phyloP scores from a whole-genome alignment of 1,140 invertebrate species.

The Ylistrum balloti region DNA sequence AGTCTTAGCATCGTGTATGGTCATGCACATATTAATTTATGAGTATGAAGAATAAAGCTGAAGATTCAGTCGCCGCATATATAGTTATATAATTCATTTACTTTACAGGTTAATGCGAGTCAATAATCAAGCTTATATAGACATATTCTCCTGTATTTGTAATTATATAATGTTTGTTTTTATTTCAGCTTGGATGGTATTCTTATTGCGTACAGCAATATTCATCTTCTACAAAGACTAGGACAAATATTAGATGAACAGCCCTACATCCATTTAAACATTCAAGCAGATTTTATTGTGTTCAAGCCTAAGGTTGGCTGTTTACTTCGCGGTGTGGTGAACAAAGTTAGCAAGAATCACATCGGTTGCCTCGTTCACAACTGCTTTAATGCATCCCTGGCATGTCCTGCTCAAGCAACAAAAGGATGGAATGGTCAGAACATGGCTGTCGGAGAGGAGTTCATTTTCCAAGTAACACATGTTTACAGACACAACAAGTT shows the following conservation, averaged over 20 bases:
- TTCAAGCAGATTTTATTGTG: constrained; percentile 72
- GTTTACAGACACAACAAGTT: constrained; percentile 63
- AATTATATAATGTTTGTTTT: background rate
- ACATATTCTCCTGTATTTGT: no score
- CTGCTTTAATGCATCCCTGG: constrained; percentile 74
- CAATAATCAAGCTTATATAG: no score
- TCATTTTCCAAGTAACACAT: constrained; percentile 62
- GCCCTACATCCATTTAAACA: constrained; percentile 72
- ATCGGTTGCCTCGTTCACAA: constrained; percentile 74
- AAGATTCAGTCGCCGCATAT: no score
- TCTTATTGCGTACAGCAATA: constrained; percentile 70
- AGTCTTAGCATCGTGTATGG: no score
- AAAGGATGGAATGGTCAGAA: constrained; percentile 37
- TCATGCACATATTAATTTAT: no score
- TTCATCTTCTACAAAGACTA: constrained; percentile 60
- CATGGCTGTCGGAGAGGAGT: constrained; percentile 57
- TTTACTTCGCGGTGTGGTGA: constrained; percentile 65
- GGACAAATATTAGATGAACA: constrained; percentile 70
- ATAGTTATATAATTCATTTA: no score
- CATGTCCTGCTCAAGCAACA: constrained; percentile 5
- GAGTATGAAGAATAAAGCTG: no score
- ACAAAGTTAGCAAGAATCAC: constrained; percentile 72
- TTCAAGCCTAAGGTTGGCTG: constrained; percentile 71
- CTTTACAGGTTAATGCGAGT: no score
- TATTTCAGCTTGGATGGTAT: constrained; percentile 69